Evolutionary conservation across 92 coral and sea anemone species (phyloP).

Genomic region (Heliopora coerulea): DNA sequence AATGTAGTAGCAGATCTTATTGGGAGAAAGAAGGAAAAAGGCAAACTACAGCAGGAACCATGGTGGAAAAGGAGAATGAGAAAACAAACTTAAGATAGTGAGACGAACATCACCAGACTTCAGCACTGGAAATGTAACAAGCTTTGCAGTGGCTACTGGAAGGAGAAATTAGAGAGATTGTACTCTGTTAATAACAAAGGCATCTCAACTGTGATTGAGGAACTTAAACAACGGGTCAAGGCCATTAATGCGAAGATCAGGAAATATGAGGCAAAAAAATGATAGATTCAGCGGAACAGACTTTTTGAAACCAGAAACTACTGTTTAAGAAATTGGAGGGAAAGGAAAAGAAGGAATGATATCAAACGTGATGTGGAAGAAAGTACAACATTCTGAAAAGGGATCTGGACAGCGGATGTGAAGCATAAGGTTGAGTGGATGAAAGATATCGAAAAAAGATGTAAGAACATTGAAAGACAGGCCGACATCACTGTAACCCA

Average conservation of each 20-base stretch:
- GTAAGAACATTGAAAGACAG: no score
- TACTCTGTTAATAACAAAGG: no score
- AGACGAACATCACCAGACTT: slow-evolving; percentile 24
- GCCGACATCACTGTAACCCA: no score
- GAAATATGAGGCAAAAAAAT: no score
- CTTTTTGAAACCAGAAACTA: slow-evolving; percentile 15
- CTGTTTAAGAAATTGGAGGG: slow-evolving; percentile 22
- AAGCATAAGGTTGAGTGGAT: not conserved
- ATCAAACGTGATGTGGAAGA: slow-evolving; percentile 19
- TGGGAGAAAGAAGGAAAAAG: slow-evolving; percentile 5
- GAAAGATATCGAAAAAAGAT: not conserved
- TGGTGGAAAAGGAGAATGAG: slow-evolving; percentile 17
- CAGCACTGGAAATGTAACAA: slow-evolving; percentile 5
- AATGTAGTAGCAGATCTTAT: slow-evolving; percentile 7
- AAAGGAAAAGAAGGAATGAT: slow-evolving; percentile 14
- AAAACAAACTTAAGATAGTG: slow-evolving; percentile 20
- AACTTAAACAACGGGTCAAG: slow-evolving; percentile 8
- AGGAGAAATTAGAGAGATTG: not conserved
- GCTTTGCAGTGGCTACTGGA: slow-evolving; percentile 9
- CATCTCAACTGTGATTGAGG: not conserved
- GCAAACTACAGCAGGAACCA: not conserved
- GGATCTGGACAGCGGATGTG: not conserved
- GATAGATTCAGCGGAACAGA: no score
- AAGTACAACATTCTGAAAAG: slow-evolving; percentile 23
- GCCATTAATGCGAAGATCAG: not conserved